Conservation (phyloP, 2,888 invertebrate genomes). For the Blastobasis adustella region DNA sequence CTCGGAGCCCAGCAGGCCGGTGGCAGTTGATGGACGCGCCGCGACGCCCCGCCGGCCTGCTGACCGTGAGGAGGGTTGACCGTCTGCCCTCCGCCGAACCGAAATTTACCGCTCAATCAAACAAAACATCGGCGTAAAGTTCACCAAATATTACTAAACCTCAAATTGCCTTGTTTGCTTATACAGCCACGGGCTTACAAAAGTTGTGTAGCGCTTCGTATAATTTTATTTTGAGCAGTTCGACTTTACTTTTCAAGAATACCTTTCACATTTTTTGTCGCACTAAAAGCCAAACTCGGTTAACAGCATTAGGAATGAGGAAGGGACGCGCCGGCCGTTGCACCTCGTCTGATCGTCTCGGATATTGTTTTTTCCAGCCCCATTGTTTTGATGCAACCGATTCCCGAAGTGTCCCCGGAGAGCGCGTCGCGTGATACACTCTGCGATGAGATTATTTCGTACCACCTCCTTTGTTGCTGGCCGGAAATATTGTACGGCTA, state of each 20-base stretch:
- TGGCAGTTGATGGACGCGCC: constrained; percentile 60
- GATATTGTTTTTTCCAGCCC: constrained; percentile 27
- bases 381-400: constrained; percentile 31
- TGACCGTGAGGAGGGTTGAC: constrained; percentile 25
- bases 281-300: constrained; percentile 17
- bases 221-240: no score
- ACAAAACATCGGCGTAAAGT: neutral
- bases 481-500: no score
- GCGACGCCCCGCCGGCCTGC: constrained; percentile 44
- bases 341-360: constrained; percentile 17
- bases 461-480: constrained; percentile 15
- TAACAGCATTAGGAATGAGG: constrained; percentile 18
- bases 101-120: constrained; percentile 15
- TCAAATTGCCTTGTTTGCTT: no score
- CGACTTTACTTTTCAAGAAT: no score
- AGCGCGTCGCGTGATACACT: constrained; percentile 20
- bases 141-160: neutral
- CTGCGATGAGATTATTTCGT: constrained; percentile 39
- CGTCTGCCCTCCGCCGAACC: constrained; percentile 23
- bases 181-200: no score
- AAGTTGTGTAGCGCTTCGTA: no score
- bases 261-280: constrained; percentile 9
- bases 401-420: constrained; percentile 26
- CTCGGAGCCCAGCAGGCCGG: constrained; percentile 33
- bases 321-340: constrained; percentile 14